A percentile compares a stretch with the other conserved stretches of the same genome.
phyloP scores from a whole-genome alignment of 1,140 invertebrate genomes.

The Mizuhopecten yessoensis region DNA sequence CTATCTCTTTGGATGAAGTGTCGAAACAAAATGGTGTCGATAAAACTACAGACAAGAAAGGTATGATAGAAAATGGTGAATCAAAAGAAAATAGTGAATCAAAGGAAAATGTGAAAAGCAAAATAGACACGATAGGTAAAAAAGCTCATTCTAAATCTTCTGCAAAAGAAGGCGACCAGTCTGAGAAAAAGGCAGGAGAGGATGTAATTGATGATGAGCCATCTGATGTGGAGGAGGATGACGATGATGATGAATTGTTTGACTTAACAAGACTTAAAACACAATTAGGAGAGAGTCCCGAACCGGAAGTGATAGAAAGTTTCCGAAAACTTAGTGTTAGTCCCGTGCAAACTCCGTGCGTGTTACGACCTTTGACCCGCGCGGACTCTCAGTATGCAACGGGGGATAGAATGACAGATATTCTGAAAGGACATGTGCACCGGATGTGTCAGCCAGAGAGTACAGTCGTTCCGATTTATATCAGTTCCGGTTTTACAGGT shows the following conservation, averaged over 20 bases:
- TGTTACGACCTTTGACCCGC: constrained; percentile 74
- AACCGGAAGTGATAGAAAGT: constrained; percentile 55
- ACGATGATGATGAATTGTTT: constrained; percentile 48
- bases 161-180: not conserved
- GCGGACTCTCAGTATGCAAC: constrained; percentile 67
- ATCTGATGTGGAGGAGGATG: constrained; percentile 44
- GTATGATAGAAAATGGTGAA: not conserved
- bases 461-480: constrained; percentile 73
- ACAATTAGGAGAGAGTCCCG: constrained; percentile 42
- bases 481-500: constrained; percentile 77
- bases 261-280: constrained; percentile 53
- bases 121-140: not conserved
- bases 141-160: not conserved
- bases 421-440: constrained; percentile 76
- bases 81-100: not conserved
- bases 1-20: not conserved
- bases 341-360: constrained; percentile 74
- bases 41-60: not conserved
- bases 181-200: not conserved
- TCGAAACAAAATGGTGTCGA: constrained; percentile 29
- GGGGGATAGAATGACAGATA: constrained; percentile 66
- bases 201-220: not conserved
- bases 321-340: constrained; percentile 69
- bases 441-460: constrained; percentile 67
- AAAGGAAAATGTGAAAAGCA: no score